Evolutionary conservation across 2,888 invertebrate genomes (phyloP).

Genomic region (Cephus nigrinus): DNA sequence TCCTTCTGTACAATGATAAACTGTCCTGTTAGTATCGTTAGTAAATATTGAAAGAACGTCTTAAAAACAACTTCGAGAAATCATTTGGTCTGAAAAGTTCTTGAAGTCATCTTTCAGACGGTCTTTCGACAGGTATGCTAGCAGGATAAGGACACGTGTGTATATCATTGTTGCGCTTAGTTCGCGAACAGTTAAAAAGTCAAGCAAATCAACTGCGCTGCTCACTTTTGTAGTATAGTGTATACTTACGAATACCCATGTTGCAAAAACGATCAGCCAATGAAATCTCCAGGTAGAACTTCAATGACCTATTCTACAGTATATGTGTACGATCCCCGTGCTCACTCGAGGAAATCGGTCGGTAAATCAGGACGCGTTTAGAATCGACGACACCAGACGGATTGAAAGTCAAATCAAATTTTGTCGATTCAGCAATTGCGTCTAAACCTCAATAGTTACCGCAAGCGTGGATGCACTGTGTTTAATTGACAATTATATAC

Average conservation of each 20-base stretch:
- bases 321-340: not conserved
- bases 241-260: not conserved
- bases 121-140: too few species aligned
- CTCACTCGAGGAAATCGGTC: not conserved
- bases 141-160: not conserved
- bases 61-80: too few species aligned
- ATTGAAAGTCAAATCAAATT: not conserved
- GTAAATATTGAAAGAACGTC: too few species aligned
- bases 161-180: not conserved
- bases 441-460: not conserved
- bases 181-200: not conserved
- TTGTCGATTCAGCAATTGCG: not conserved
- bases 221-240: not conserved
- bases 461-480: not conserved
- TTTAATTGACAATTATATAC: not conserved
- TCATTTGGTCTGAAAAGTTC: too few species aligned
- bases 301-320: not conserved
- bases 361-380: not conserved
- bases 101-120: too few species aligned
- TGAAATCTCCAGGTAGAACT: not conserved
- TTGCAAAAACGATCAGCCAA: not conserved
- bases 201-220: not conserved
- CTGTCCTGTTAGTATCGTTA: not conserved
- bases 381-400: not conserved
- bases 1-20: not conserved